Evolutionary conservation across 2,113 vertebrate species (phyloP).

Genomic region (Xenopus borealis): DNA sequence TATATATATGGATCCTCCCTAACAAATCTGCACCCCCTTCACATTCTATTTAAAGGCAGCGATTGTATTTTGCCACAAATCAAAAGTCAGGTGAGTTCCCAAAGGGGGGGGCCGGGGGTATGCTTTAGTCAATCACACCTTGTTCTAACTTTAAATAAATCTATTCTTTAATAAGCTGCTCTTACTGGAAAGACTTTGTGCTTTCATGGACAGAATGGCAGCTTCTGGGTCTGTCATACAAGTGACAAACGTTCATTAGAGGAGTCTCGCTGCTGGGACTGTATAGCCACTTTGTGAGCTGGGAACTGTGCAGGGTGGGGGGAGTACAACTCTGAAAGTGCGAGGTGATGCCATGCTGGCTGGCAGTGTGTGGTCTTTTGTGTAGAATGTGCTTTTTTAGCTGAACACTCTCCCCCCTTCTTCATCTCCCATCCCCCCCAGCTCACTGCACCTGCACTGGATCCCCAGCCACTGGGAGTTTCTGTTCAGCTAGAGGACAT

Average conservation of each 20-base stretch:
- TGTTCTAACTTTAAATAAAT: background rate
- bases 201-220: conserved; percentile 55
- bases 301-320: conserved; percentile 61
- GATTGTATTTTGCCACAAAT: too few relatives aligned
- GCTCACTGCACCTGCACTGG: conserved; percentile 91
- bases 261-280: conserved; percentile 65
- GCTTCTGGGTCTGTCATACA: conserved; percentile 66
- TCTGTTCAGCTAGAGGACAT: conserved; percentile 79
- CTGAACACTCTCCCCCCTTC: conserved; percentile 62
- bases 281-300: conserved; percentile 77
- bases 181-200: background rate
- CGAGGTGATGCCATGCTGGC: conserved; percentile 89
- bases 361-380: conserved; percentile 98
- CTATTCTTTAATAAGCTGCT: conserved; percentile 18
- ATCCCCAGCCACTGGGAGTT: conserved; percentile 83
- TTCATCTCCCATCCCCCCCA: conserved; percentile 56
- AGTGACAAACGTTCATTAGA: conserved; percentile 73
- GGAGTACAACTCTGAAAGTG: conserved; percentile 59
- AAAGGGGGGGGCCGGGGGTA: too few relatives aligned
- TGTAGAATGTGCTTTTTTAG: conserved; percentile 74
- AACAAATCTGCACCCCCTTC: too few relatives aligned
- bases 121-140: background rate
- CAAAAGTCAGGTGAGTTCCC: too few relatives aligned
- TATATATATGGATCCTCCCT: too few relatives aligned
- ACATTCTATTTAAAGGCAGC: too few relatives aligned